Evolutionary conservation across 30 jellyfish, hydroid and myxozoan species (phyloP), one percentile per base, ranked within the genome.

Genomic region (Mastigias papua): DNA sequence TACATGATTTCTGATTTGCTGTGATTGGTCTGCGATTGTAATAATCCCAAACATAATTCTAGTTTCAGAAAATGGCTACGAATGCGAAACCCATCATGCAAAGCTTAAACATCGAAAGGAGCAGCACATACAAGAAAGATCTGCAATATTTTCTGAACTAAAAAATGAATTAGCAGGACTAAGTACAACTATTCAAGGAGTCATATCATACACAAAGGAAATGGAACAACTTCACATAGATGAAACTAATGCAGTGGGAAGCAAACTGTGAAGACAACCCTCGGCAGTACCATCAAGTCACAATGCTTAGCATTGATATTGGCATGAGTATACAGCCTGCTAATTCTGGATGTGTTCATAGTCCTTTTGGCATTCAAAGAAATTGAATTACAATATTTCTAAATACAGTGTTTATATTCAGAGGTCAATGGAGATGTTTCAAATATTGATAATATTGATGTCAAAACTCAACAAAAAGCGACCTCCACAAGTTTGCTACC

Each of bases 111-210:
- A 10, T 20, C 1, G 42, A n/a, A 63, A 72, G 30, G 33, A 72
- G 48, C 64, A 72, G 25, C 88, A 77, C 46, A n/a, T 77, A 29
- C 57, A 77, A 27, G 88, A 51, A 60, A 57, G 67, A 57, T 77
- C 35, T 57, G 72, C 35, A 34, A 64, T 37, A 6, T 80, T 58
- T 34, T 80, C 49, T n/a, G 73, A 80, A 22, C 64, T 80, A 26
- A 46, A 68, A n/a, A 73, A 80, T 30, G 90, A 80, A 67, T 63
- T 80, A 17, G 34, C 61, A 11, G 64, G 69, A 16, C 72, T 80
- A 1, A 48, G 74, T 15, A 68, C 48, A 34, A 34, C 90, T 22
- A 77, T 77, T n/a, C 76, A 77, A 60, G 66, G 61, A n/a, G 77
- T 77, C 7, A 25, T 77, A 48, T 35, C 60, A 46, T 2, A 13